A percentile compares a stretch with the other conserved stretches of the same genome.
phyloP scores from a whole-genome alignment of 2,797 vertebrate species.

The Arctocebus calabarensis region DNA sequence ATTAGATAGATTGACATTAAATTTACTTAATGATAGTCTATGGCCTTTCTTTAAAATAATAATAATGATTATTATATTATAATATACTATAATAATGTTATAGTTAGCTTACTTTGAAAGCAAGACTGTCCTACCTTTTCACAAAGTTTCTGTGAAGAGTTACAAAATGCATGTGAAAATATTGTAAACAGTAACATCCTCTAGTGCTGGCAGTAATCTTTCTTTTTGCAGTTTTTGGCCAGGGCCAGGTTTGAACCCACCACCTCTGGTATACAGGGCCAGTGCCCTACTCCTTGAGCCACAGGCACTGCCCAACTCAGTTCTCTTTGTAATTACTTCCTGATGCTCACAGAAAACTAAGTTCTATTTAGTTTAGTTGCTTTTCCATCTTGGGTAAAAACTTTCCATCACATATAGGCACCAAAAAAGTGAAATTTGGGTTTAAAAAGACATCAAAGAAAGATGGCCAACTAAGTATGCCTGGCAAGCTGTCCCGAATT shows the following conservation, averaged over 20 bases:
- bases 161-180: background rate
- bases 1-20: constrained; percentile 13
- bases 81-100: background rate
- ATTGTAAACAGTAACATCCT: background rate
- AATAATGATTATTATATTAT: background rate
- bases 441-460: background rate
- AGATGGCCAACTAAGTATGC: background rate
- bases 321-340: background rate
- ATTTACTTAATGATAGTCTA: background rate
- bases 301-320: too few species aligned
- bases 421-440: constrained; percentile 1
- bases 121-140: background rate
- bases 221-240: too few species aligned
- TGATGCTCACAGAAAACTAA: background rate
- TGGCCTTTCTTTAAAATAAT: constrained; percentile 4
- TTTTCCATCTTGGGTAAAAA: constrained; percentile 9
- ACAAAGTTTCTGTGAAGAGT: background rate
- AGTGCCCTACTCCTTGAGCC: too few species aligned
- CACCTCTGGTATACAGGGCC: too few species aligned
- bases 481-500: background rate
- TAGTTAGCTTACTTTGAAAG: constrained; percentile 14
- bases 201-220: too few species aligned
- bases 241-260: too few species aligned
- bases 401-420: background rate
- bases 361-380: background rate